These are phyloP conservation scores for Phoxinus phoxinus DNA, from an alignment of 2,113 vertebrate genomes.

Conservation along the genomic window DNA sequence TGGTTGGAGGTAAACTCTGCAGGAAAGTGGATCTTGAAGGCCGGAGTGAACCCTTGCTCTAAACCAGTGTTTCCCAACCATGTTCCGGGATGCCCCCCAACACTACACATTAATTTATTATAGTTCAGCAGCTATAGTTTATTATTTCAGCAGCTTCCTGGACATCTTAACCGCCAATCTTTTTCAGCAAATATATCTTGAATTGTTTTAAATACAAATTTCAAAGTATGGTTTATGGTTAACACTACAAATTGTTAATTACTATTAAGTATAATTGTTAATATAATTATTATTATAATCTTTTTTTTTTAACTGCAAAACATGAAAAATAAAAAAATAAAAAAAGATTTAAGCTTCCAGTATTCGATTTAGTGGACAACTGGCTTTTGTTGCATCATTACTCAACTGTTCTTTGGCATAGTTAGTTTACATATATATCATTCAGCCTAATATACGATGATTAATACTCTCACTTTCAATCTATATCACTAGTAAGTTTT, in stretches of 20 bases:
- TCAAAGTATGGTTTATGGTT: not conserved
- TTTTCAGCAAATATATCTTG: not conserved
- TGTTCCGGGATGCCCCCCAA: too few species aligned
- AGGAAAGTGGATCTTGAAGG: too few species aligned
- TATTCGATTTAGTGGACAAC: not conserved
- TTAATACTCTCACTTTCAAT: not conserved
- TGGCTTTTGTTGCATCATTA: not conserved
- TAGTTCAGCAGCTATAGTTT: too few species aligned
- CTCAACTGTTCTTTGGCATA: not conserved
- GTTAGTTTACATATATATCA: not conserved
- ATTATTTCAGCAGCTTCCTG: not conserved
- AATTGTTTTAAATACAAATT: not conserved
- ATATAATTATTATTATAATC: not conserved
- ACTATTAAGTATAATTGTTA: not conserved
- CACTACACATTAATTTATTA: not conserved
- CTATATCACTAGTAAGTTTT: not conserved
- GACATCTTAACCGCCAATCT: not conserved
- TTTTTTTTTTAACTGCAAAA: not conserved
- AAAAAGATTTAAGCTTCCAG: not conserved
- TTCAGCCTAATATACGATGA: not conserved
- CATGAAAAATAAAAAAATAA: not conserved
- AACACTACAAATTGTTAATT: not conserved
- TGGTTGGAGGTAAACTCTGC: too few species aligned
- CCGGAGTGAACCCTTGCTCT: too few species aligned
- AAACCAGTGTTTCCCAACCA: too few species aligned